Conservation (phyloP, 2,797 vertebrate genomes). For the Rhinoraja longicauda region DNA sequence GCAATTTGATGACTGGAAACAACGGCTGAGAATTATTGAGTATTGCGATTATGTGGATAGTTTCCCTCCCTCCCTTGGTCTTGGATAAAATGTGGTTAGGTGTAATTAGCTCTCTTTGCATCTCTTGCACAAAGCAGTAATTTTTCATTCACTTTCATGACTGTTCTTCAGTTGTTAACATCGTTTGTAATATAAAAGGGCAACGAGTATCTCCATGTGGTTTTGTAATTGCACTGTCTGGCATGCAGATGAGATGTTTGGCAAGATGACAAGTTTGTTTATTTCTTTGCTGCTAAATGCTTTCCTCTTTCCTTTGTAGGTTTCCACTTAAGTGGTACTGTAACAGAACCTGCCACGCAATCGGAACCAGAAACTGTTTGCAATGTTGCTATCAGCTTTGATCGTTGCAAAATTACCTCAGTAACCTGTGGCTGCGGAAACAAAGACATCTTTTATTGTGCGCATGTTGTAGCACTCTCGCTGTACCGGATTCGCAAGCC, state of each 20-base stretch:
- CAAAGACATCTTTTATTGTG: slow-evolving; percentile 99
- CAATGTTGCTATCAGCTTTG: slow-evolving; percentile 97
- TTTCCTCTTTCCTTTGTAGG: slow-evolving; percentile 57
- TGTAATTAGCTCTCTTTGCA: neutral
- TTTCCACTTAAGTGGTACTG: slow-evolving; percentile 95
- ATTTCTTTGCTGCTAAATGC: slow-evolving; percentile 2
- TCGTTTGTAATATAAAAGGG: neutral
- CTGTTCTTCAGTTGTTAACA: neutral
- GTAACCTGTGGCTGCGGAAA: slow-evolving; percentile 97
- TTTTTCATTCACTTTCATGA: slow-evolving; percentile 1
- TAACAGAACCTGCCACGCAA: slow-evolving; percentile 84
- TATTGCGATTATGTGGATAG: neutral
- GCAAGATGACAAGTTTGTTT: neutral
- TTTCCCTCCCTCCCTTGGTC: neutral
- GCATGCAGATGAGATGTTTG: neutral
- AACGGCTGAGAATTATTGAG: neutral
- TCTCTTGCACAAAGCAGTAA: neutral
- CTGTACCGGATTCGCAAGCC: slow-evolving; percentile 95
- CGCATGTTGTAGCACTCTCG: slow-evolving; percentile 92
- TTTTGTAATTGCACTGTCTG: neutral
- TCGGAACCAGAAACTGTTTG: slow-evolving; percentile 87
- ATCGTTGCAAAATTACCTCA: slow-evolving; percentile 98
- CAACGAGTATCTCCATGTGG: neutral
- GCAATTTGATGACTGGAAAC: neutral
- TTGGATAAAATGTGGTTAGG: neutral